Conservation (phyloP, 23 tunicate genomes). For the Botrylloides violaceus region DNA sequence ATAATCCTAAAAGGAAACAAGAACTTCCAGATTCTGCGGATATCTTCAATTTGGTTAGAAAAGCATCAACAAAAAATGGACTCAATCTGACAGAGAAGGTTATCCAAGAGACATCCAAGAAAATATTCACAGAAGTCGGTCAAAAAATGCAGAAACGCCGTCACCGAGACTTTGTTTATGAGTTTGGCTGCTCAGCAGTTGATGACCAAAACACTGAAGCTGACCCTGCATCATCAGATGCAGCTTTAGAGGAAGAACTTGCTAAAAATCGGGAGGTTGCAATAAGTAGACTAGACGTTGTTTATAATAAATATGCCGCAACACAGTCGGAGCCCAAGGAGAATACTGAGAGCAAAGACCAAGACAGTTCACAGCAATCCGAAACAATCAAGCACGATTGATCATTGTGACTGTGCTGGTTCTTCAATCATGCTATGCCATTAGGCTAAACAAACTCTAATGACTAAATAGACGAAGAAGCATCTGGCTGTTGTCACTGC, state of each 20-base stretch:
- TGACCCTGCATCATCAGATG: constrained; percentile 45
- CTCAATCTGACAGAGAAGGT: not conserved
- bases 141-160: constrained; percentile 34
- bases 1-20: constrained; percentile 21
- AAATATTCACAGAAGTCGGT: constrained; percentile 46
- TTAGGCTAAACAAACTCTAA: too few relatives aligned
- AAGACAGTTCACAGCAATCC: too few relatives aligned
- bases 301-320: constrained; percentile 28
- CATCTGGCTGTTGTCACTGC: too few relatives aligned
- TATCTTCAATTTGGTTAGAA: constrained; percentile 30
- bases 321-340: not conserved
- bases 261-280: constrained; percentile 31
- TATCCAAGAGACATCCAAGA: constrained; percentile 3
- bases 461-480: too few relatives aligned
- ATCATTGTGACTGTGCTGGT: too few relatives aligned
- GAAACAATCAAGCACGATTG: too few relatives aligned
- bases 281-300: constrained; percentile 15
- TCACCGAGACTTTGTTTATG: constrained; percentile 36
- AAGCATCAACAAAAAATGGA: constrained; percentile 25
- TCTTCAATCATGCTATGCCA: too few relatives aligned
- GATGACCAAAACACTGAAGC: constrained; percentile 11
- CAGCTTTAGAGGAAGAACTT: constrained; percentile 24
- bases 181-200: constrained; percentile 37
- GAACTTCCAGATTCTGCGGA: constrained; percentile 43
- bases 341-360: too few relatives aligned